phyloP scores from a whole-genome alignment of 2,113 vertebrate species.

The Nycticorax nycticorax region DNA sequence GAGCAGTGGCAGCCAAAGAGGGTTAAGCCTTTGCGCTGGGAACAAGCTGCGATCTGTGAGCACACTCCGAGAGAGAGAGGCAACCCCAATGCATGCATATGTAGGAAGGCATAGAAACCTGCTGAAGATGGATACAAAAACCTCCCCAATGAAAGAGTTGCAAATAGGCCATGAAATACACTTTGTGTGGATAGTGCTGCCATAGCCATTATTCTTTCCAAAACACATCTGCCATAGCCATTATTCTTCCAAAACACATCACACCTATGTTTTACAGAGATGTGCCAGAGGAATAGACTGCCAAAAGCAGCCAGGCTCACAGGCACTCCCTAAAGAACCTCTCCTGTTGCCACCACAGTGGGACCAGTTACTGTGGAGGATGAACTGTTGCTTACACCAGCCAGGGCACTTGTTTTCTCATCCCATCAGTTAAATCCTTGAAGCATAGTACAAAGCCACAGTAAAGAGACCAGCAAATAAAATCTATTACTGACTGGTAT shows the following conservation, averaged over 20 bases:
- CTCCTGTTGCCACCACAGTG: not conserved
- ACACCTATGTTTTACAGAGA: not conserved
- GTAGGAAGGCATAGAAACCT: not conserved
- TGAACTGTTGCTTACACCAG: not conserved
- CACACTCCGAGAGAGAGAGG: not conserved
- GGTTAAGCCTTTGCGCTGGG: not conserved
- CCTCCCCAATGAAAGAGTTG: not conserved
- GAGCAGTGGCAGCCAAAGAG: not conserved
- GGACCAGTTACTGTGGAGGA: not conserved
- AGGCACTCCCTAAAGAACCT: not conserved
- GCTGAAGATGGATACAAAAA: not conserved
- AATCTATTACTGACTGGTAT: not conserved
- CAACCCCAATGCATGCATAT: accelerated
- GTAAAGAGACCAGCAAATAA: not conserved
- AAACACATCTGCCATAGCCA: not conserved
- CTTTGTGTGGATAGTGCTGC: not conserved
- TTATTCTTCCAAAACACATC: not conserved
- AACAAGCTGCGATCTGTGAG: accelerated
- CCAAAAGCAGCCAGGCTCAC: not conserved
- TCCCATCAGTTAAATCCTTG: not conserved
- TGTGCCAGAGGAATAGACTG: not conserved
- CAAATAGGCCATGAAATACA: not conserved
- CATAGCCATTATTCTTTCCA: not conserved
- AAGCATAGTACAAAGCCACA: not conserved
- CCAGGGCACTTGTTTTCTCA: not conserved